Evolutionary conservation across 30 jellyfish, hydroid and myxozoan genomes (phyloP).

Genomic region (Aurelia sp.): DNA sequence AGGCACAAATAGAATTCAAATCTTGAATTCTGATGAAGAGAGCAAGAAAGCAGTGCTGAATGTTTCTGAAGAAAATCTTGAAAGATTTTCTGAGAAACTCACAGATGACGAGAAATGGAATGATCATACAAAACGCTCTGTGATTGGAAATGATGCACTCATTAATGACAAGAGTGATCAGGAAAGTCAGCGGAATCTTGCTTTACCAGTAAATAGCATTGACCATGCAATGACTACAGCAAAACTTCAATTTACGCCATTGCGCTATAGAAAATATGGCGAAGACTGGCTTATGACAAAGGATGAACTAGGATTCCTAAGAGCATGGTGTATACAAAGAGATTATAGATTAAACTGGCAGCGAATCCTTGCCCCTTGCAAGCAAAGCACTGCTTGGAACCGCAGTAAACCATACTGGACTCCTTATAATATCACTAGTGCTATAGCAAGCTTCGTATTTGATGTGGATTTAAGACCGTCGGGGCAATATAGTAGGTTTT

Average conservation of each 20-base stretch:
- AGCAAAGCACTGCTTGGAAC: constrained; percentile 64
- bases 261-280: constrained; percentile 57
- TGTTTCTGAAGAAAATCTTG: not conserved
- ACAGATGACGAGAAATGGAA: not conserved
- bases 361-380: constrained; percentile 74
- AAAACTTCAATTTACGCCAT: constrained; percentile 28
- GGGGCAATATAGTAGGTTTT: constrained; percentile 89
- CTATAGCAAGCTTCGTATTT: constrained; percentile 59
- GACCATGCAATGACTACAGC: constrained; percentile 1
- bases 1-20: too few species aligned
- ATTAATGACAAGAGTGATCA: not conserved
- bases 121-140: too few species aligned
- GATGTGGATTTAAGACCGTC: constrained; percentile 74
- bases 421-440: constrained; percentile 53
- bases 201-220: not conserved
- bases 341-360: constrained; percentile 67
- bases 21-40: not conserved
- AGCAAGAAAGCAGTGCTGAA: not conserved
- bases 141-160: too few species aligned
- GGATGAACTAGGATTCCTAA: constrained; percentile 40
- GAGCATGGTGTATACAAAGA: constrained; percentile 84
- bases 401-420: constrained; percentile 71
- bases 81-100: constrained; percentile 11
- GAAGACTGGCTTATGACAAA: constrained; percentile 61
- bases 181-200: not conserved